Evolutionary conservation across 2,888 invertebrate species (phyloP), one percentile per base, ranked within the genome.

Genomic region (Diarsia rubi): DNA sequence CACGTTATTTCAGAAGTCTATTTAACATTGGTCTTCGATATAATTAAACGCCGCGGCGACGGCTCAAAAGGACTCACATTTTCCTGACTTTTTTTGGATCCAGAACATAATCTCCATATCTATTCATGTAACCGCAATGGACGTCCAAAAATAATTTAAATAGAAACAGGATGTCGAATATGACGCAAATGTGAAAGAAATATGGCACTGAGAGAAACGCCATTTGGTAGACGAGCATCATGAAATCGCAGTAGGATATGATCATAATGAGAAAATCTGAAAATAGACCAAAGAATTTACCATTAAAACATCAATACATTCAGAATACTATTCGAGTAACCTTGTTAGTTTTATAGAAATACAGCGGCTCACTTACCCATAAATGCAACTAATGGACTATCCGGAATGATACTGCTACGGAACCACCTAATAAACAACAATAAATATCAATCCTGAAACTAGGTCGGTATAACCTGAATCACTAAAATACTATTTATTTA

Each of bases 221-320:
- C 94, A 97, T 96, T 90, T 97, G 94, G 77, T 97, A 97, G 1
- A 95, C 93, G 31, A 96, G 91, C 19, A 95, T 71, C 91, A 96
- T 92, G 73, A 95, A 95, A 78, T 96, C 96, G 11, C 90, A 59
- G 79, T 97, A 97, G 0, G 96, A 91, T 21, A 96, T 82, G 16
- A 94, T 79, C 49, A 96, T 89, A 21, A 94, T 93, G 4, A 96
- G 82, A 75, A 95, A 94, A 84, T 96, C 97, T 97, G 93, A 68
- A 95, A 94, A 77, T n/a, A 44, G 27, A 24, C 0, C 19, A 65
- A 37, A 5, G 8, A 44, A n/a, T 31, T 63, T 27, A 49, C 4
- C 9, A 54, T 77, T 72, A 73, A 76, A 11, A 42, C 3, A 49
- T 24, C 8, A 21, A 47, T 16, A 62, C 3, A 52, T 24, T 52